Evolutionary conservation across 64 coral and sea anemone species (phyloP), one percentile per base, ranked within the genome.

Genomic region (Pocillopora verrucosa): DNA sequence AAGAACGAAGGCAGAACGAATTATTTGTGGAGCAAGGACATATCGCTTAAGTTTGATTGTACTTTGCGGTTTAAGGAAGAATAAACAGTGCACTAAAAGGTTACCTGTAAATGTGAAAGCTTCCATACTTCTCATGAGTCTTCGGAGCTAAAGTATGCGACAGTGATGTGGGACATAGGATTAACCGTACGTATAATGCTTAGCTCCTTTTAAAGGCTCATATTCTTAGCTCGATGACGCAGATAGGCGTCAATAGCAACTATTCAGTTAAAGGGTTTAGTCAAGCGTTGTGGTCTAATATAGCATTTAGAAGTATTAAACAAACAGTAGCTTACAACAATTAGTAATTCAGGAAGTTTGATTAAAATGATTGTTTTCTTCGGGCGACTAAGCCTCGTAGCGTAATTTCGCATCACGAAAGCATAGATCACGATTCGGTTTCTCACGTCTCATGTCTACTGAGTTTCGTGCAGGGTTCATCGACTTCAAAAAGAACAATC

Each of bases 231-330:
- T n/a, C 57, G 65, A 85, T 85, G 82, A 85, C 82, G 82, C 65
- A 85, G 36, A 72, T 72, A 72, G 82, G 82, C 82, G 82, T 85
- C 82, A 85, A 85, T 83, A 83, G 61, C 41, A 85, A 72, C 82
- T 85, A 85, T 85, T 85, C 63, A 85, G 63, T 85, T 85, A 85
- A 85, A 26, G 82, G 68, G 37, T 38, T 85, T 85, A 85, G 82
- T 72, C 82, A 68, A 85, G 82, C 82, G 64, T 85, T 85, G 11
- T 56, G 38, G 36, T 83, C 34, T 70, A 72, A 85, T 85, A 85
- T 85, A 72, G 82, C 38, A 85, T 72, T 85, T 72, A 85, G 82
- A 85, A 63, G 65, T 72, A 72, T 85, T 85, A 85, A 85, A 85
- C 82, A 85, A 85, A 85, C 82, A 85, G 82, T 63, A 19, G 57